Base-by-base conservation (phyloP, 2,113 vertebrate genomes). In the Onychostruthus taczanowskii region DNA sequence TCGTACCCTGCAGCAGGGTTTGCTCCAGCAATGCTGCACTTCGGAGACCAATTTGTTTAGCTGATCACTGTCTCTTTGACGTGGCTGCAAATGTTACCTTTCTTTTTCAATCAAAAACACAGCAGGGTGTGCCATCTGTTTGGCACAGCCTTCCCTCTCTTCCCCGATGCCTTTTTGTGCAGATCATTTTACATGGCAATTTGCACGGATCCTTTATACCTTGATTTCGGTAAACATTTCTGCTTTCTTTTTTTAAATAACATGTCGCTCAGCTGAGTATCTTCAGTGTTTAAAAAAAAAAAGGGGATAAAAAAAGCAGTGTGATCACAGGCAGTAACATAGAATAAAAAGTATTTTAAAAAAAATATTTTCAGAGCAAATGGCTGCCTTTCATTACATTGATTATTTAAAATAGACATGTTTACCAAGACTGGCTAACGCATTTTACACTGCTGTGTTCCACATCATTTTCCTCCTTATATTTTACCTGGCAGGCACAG, bases 91-190 rank as follows among this genome's bases (percentile, higher is more conserved):
- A 99, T 99, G 98, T 98, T 98, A 98, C 98, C 98, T 98, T 98
- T 98, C 98, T 98, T 98, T 99, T 99, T 98, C 98, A 99, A 98
- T 99, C 98, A 99, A 98, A 98, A 98, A 98, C 98, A 98, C 98
- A 98, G 98, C 98, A 98, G 98, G 98, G 98, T 98, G 98, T 98
- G 98, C 99, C 99, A 99, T 99, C 99, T 99, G 99, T 98, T 98
- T 98, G 97, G 97, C 98, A 97, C 97, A 97, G 97, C 97, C 98
- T 98, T 96, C 91, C 83, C 97, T 97, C 98, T 96, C 98, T 97
- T 98, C 98, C 97, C 96, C 90, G 82, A 97, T 96, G 98, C 98
- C 97, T 99, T 99, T 99, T 97, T 98, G 98, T 98, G 98, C 98
- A 95, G 97, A 98, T 98, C 97, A 98, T 98, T 98, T 98, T 98